Base-by-base conservation (phyloP, 2,113 vertebrate genomes). In the Microcebus ravelobensis region DNA sequence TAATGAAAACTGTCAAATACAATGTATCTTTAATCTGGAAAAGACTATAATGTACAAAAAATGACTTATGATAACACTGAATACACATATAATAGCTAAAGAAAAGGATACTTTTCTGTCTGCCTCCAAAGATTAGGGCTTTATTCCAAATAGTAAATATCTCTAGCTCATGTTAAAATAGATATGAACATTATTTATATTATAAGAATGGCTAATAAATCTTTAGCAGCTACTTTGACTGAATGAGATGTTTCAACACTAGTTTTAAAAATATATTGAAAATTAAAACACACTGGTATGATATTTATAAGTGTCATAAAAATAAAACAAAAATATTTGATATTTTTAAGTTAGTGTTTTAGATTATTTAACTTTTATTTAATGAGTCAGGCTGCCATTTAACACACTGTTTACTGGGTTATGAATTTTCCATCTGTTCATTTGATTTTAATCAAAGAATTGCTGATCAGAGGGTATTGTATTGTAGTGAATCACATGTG, bases 1-100 rank as follows among this genome's bases (percentile, higher is more conserved):
- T 95, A 97, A 94, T 76, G 76, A 90, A 90, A 93, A 90, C 42
- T 67, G 27, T 94, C 42, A 82, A 96, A 80, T 82, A 90, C 17
- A 12, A 84, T 95, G 2, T 52, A 94, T 95, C 70, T 86, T 90
- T 90, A 95, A 94, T 67, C 42, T 92, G n/a, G 31, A 36, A 91
- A 27, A 95, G 13, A 89, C 84, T n/a, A 86, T 63, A 88, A 71
- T 81, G 0, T 74, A 92, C 85, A 65, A 94, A 86, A 92, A 93
- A 25, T 91, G 39, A 96, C 29, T 90, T 81, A 61, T 42, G 2
- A 88, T 91, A 95, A 74, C 36, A 79, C 14, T 18, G 17, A 76
- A 63, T 93, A 79, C n/a, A 82, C 11, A 61, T 63, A 87, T 90
- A 80, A 96, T 76, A 93, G 42, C 23, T 84, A 74, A 95, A 94